A percentile compares a stretch with the other conserved stretches of the same genome.
Conservation (phyloP, 2,113 vertebrate genomes). For the Cyanoramphus novaezelandiae region DNA sequence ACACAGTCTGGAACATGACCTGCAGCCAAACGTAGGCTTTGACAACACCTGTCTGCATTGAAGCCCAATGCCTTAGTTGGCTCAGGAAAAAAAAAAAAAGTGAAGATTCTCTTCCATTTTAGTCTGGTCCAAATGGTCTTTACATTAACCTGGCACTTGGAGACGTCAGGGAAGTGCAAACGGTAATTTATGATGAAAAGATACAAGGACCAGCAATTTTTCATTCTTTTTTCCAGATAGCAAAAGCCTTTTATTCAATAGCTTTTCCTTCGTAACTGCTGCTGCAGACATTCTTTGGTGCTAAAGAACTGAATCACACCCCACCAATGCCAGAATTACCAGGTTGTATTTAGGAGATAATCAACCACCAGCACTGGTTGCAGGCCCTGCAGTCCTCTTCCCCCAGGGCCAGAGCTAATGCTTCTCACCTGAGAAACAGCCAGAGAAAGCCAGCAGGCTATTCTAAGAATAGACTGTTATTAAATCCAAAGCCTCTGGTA, state of each 20-base stretch:
- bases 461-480: background rate
- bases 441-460: background rate
- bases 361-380: fast-evolving
- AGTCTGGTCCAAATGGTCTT: background rate
- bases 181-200: background rate
- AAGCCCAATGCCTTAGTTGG: background rate
- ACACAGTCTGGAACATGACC: background rate
- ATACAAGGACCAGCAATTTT: background rate
- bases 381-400: background rate
- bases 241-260: background rate
- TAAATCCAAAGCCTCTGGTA: background rate
- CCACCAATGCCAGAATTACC: background rate
- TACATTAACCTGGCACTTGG: background rate
- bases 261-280: background rate
- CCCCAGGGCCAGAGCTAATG: fast-evolving
- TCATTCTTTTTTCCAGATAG: background rate
- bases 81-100: background rate
- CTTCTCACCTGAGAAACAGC: background rate
- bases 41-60: background rate
- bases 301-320: background rate
- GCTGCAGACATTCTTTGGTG: background rate
- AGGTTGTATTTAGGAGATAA: background rate
- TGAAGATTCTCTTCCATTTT: background rate
- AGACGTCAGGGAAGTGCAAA: background rate
- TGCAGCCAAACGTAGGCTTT: background rate